phyloP scores from a whole-genome alignment of 2,113 vertebrate genomes.

The Corvus hawaiiensis region DNA sequence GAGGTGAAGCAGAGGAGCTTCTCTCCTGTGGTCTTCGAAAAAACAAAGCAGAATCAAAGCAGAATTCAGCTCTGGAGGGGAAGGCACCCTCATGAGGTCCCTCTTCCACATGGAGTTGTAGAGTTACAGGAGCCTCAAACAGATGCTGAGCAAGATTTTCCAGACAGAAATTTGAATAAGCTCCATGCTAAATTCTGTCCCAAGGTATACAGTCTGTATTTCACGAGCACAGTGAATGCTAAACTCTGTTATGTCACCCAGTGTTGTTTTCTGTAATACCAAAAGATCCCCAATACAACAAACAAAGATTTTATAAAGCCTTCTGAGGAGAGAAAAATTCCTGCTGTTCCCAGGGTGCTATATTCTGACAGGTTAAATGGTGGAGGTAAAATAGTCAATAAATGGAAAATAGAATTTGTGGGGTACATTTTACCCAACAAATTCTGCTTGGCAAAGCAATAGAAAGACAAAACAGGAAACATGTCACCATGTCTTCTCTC shows the following conservation, averaged over 20 bases:
- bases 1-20: neutral
- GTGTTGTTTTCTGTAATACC: fast-evolving
- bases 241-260: neutral
- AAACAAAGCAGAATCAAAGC: neutral
- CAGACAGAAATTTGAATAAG: neutral
- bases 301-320: neutral
- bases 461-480: neutral
- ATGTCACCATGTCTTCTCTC: neutral
- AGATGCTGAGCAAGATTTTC: neutral
- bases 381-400: neutral
- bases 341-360: neutral
- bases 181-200: neutral
- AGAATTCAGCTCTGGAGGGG: neutral
- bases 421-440: neutral
- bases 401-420: neutral
- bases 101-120: neutral
- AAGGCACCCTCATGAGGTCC: neutral
- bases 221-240: neutral
- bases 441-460: neutral
- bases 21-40: neutral
- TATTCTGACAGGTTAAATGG: neutral
- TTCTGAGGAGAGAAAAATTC: neutral
- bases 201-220: neutral
- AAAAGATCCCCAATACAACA: neutral
- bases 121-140: neutral